Evolutionary conservation across 2,888 invertebrate genomes (phyloP), one percentile per base, ranked within the genome.

Genomic region (Parapristionchus giblindavisi): DNA sequence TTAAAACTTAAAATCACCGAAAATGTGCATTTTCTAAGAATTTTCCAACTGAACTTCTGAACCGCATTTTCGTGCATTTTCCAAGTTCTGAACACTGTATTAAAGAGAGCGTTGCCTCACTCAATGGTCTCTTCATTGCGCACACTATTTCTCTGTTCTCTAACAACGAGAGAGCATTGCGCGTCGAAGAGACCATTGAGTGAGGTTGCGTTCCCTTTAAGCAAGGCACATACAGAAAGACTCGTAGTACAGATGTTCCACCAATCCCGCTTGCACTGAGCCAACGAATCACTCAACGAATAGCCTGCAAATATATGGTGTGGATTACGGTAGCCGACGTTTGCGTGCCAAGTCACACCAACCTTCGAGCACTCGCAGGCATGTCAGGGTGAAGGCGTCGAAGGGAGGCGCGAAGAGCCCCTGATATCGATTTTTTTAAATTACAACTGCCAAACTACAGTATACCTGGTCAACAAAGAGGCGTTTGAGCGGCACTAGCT

Each of bases 291-390:
- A 2, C 54, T 17, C 4, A 77, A 24, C 5, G 78, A 73, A 24
- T 56, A 56, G 14, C 56, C 56, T 56, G 11, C 14, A 56, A 27
- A 24, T 11, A 27, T 24, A 21, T 56, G 17, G 24, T 56, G 8
- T 24, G 11, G n/a, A n/a, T n/a, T n/a, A n/a, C n/a, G n/a, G n/a
- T n/a, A n/a, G n/a, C n/a, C n/a, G n/a, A n/a, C n/a, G n/a, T n/a
- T n/a, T n/a, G n/a, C n/a, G n/a, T n/a, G n/a, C n/a, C 6, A 63
- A 24, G 34, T 29, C 24, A 24, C 38, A 54, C 54, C 32, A 3
- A 61, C 85, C 85, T 80, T 85, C 85, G 29, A 86, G 77, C 72
- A 84, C 27, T 24, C 84, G 82, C 21, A 85, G 78, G 43, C 78
- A 82, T 66, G 82, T 60, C 32, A 85, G 79, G 48, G 85, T 80